Evolutionary conservation across 2,113 vertebrate species (phyloP).

Genomic region (Brachionichthys hirsutus): DNA sequence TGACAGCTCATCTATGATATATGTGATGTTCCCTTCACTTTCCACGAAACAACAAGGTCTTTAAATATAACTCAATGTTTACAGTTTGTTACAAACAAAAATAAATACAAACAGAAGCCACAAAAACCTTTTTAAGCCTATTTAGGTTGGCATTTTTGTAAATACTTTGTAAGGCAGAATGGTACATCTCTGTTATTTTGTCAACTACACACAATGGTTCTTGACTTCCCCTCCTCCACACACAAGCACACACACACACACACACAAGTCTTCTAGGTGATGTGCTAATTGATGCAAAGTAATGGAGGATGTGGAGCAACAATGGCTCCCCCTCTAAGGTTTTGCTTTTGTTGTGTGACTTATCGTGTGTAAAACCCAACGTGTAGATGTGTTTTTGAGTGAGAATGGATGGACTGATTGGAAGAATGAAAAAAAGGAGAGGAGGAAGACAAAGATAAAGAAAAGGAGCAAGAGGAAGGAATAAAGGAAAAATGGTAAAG

Average conservation of each 20-base stretch:
- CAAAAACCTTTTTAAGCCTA: no score
- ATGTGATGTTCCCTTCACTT: no score
- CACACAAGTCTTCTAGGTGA: slow-evolving; percentile 56
- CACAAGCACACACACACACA: slow-evolving; percentile 1
- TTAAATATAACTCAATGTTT: no score
- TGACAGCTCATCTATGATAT: no score
- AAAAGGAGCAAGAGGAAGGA: slow-evolving; percentile 16
- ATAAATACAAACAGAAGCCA: no score
- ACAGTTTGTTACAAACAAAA: no score
- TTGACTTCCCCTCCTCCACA: slow-evolving; percentile 48
- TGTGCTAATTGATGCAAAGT: slow-evolving; percentile 75
- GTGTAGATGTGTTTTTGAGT: neutral
- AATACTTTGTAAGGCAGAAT: no score
- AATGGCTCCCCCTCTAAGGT: slow-evolving; percentile 47
- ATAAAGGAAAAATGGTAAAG: slow-evolving; percentile 33
- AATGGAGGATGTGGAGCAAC: slow-evolving; percentile 63
- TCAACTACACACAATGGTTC: slow-evolving; percentile 37
- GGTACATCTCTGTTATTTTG: slow-evolving; percentile 29
- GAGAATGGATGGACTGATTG: neutral
- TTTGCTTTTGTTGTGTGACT: slow-evolving; percentile 14
- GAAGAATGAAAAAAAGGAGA: slow-evolving; percentile 6
- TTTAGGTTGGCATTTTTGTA: no score
- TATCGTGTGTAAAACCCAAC: slow-evolving; percentile 1
- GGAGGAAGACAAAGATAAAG: slow-evolving; percentile 6
- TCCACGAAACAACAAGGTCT: no score